Percentiles rank a stretch among this genome's conserved stretches.
Conservation (phyloP, 2,888 invertebrate genomes). For the Andrena chrysosceles region DNA sequence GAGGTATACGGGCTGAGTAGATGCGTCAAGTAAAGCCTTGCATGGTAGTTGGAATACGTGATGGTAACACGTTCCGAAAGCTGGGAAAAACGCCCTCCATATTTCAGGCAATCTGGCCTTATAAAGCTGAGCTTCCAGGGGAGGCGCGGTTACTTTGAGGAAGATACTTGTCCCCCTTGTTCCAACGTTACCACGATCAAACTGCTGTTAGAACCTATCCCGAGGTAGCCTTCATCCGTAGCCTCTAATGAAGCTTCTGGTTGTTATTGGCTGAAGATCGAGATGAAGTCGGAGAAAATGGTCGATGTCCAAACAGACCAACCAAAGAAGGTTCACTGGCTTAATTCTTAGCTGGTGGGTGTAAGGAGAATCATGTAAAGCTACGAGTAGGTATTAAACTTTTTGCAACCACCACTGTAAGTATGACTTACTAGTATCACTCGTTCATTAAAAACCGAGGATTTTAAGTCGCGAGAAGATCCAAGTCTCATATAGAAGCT, state of each 20-base stretch:
- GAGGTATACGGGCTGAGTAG: neutral
- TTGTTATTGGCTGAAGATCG: neutral
- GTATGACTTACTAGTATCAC: too few relatives aligned
- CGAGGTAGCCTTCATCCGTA: too few relatives aligned
- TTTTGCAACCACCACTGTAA: too few relatives aligned
- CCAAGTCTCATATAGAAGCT: too few relatives aligned
- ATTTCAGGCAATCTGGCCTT: slow-evolving; percentile 51
- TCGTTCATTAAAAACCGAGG: too few relatives aligned
- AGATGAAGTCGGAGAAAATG: too few relatives aligned
- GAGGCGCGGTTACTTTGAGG: slow-evolving; percentile 33
- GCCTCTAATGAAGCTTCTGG: neutral
- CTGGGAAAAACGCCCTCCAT: slow-evolving; percentile 38
- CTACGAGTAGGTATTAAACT: too few relatives aligned
- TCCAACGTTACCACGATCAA: slow-evolving; percentile 10
- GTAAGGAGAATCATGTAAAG: too few relatives aligned
- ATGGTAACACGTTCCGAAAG: slow-evolving; percentile 15
- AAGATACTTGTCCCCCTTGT: slow-evolving; percentile 25
- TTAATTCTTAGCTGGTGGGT: too few relatives aligned
- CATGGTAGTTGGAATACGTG: slow-evolving; percentile 18
- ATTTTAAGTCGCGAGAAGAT: too few relatives aligned
- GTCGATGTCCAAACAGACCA: too few relatives aligned
- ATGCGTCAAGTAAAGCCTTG: neutral
- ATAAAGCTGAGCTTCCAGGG: slow-evolving; percentile 47
- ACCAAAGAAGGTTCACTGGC: too few relatives aligned
- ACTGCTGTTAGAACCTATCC: slow-evolving; percentile 42